Conservation (phyloP, 2,888 invertebrate genomes). For the Eledone cirrhosa region DNA sequence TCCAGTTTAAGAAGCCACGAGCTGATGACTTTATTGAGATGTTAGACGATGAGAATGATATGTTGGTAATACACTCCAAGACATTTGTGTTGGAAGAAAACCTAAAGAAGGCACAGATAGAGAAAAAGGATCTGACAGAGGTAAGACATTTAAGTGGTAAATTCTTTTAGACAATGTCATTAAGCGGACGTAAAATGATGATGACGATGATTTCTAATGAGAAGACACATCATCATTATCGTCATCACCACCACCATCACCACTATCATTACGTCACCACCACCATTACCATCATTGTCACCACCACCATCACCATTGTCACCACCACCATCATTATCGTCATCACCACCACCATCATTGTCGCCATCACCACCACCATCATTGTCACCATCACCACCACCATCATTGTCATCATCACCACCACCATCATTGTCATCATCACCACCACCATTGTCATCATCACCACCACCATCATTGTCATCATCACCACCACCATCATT, state of each 20-base stretch:
- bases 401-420: not conserved
- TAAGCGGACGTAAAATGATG: too few relatives aligned
- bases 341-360: too few relatives aligned
- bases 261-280: too few relatives aligned
- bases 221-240: too few relatives aligned
- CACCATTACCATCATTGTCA: too few relatives aligned
- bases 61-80: slow-evolving; percentile 61
- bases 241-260: too few relatives aligned
- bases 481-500: not conserved
- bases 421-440: not conserved
- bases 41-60: slow-evolving; percentile 61
- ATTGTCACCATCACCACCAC: not conserved
- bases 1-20: slow-evolving; percentile 61
- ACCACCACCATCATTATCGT: too few relatives aligned
- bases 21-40: slow-evolving; percentile 62
- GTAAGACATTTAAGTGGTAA: slow-evolving; percentile 37
- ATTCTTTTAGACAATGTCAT: too few relatives aligned
- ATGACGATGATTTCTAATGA: too few relatives aligned
- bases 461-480: not conserved
- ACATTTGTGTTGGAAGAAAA: slow-evolving; percentile 59
- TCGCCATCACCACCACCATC: not conserved
- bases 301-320: too few relatives aligned
- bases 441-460: not conserved
- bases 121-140: slow-evolving; percentile 44
- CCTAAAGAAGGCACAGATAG: slow-evolving; percentile 45